Evolutionary conservation across 2,113 vertebrate genomes (phyloP).

Genomic region (Phalacrocorax aristotelis): DNA sequence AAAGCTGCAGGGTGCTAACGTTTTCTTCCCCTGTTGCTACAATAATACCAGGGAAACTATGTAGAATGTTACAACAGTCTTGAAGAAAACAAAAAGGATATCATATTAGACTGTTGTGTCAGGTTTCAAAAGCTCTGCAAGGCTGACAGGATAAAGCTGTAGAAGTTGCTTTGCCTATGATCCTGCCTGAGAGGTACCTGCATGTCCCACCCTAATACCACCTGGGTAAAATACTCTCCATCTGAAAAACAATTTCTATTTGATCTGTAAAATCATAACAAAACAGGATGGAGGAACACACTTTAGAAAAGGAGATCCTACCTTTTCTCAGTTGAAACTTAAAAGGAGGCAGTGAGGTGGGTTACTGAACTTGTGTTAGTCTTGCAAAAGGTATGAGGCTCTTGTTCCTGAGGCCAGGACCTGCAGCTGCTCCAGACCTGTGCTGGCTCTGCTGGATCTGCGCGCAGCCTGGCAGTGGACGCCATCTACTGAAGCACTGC

Average conservation of each 20-base stretch:
- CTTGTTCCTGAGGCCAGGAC: neutral
- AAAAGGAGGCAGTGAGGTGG: neutral
- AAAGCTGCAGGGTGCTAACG: neutral
- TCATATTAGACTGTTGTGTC: neutral
- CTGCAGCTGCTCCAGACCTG: neutral
- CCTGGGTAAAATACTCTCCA: neutral
- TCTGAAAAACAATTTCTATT: neutral
- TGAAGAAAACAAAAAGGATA: neutral
- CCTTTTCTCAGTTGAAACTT: neutral
- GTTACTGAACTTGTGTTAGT: neutral
- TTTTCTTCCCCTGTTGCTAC: neutral
- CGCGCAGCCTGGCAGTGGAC: neutral
- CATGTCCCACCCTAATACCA: neutral
- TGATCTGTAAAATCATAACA: fast-evolving
- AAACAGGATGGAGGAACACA: neutral
- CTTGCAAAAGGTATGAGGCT: neutral
- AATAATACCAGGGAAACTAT: neutral
- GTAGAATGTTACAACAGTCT: neutral
- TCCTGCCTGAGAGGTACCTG: neutral
- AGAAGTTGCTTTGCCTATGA: neutral
- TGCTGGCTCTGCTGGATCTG: neutral
- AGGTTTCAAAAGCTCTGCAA: neutral
- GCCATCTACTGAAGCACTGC: neutral
- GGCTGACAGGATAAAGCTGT: neutral
- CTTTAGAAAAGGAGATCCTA: neutral